Evolutionary conservation across 2,888 invertebrate species (phyloP), one percentile per base, ranked within the genome.

Genomic region (Mesorhabditis sp.): DNA sequence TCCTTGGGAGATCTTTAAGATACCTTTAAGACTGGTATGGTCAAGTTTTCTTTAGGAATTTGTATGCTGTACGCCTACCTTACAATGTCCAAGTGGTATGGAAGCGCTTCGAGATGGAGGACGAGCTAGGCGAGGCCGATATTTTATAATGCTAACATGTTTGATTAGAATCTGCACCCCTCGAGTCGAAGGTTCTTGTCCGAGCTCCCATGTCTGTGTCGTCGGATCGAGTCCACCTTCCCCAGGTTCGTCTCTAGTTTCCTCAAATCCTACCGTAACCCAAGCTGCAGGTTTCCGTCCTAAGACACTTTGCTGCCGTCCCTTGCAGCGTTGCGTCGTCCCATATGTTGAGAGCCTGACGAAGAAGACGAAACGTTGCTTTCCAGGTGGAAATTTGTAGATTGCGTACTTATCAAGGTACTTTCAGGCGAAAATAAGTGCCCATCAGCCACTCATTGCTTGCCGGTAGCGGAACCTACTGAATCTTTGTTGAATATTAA

Each of bases 61-160:
- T 65, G 74, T 80, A 43, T 80, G 80, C 61, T 80, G 80, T 71
- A 79, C 80, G 4, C 69, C 72, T 6, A 73, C 80, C 2, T 68
- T 79, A 4, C 64, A 65, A n/a, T 80, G 80, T 67, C 80, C 80
- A 0, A 66, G 68, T 5, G 80, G 80, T 43, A 80, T 80, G 80
- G 71, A 70, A 43, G 69, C 74, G 42, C 70, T 80, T 62, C 66
- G 79, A 45, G 80, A 80, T 43, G 71, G 76, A 45, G 73, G 76
- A 44, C 41, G 15, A 15, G 6, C 28, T 7, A 13, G 13, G 13
- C 13, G 10, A n/a, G 28, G 28, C 28, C 28, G 1, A 65, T 65
- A n/a, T 10, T 64, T 41, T 10, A n/a, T 65, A 41, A 15, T 66
- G 3, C n/a, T 28, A 68, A 65, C 50, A 65, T 75, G 76, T n/a